Percentiles rank a stretch among this genome's conserved stretches.
These are phyloP conservation scores for Drosophila lini DNA, from an alignment of 1,140 invertebrate species.

Conservation along the genomic window DNA sequence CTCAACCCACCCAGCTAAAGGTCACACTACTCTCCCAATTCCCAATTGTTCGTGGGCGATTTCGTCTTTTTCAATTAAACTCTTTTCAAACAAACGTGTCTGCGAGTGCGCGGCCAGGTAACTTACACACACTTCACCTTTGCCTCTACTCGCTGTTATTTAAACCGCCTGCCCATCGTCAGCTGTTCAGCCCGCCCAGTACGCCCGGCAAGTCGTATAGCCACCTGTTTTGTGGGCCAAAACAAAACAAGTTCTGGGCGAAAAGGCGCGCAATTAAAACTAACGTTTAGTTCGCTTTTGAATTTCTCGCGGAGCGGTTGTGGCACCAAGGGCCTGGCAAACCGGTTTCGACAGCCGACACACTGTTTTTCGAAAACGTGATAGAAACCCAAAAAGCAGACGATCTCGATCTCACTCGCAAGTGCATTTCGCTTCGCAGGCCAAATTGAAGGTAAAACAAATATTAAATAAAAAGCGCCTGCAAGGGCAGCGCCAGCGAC, in stretches of 20 bases:
- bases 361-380: conserved; percentile 34
- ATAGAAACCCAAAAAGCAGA: conserved; percentile 43
- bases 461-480: conserved; percentile 32
- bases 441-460: conserved; percentile 38
- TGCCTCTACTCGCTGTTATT: not conserved
- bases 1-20: not conserved
- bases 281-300: conserved; percentile 73
- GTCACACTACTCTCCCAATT: conserved; percentile 44
- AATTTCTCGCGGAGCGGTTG: conserved; percentile 74
- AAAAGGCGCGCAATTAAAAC: conserved; percentile 62
- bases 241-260: conserved; percentile 57
- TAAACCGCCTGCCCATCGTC: not conserved
- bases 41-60: not conserved
- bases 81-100: not conserved
- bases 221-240: conserved; percentile 45
- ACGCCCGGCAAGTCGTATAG: conserved; percentile 1
- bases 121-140: not conserved
- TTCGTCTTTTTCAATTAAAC: conserved; percentile 23
- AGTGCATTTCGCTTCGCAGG: conserved; percentile 56
- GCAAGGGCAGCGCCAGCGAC: conserved; percentile 34
- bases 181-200: conserved; percentile 14
- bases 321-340: conserved; percentile 55
- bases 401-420: conserved; percentile 25
- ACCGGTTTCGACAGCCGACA: conserved; percentile 57
- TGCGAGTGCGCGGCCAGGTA: not conserved